These are phyloP conservation scores for Polydrusus cervinus DNA, from an alignment of 2,888 invertebrate species.

Conservation along the genomic window DNA sequence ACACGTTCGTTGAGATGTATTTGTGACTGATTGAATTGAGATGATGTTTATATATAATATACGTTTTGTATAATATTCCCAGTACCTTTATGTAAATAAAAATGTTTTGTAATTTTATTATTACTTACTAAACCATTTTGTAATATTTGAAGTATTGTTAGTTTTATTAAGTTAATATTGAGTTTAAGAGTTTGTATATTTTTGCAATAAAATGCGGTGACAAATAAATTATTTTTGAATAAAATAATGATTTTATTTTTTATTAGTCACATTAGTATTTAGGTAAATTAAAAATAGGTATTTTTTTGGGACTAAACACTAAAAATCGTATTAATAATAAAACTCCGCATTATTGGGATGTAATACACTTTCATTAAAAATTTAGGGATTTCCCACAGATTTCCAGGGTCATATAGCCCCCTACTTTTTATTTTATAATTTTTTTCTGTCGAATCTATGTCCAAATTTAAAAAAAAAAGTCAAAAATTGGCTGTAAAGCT, in stretches of 20 bases:
- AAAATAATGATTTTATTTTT: not conserved
- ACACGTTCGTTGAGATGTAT: conserved; percentile 10
- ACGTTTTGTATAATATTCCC: conserved; percentile 5
- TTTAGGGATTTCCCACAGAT: no score
- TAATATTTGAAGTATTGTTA: not conserved
- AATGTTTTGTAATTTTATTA: conserved; percentile 1
- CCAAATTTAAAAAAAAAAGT: no score
- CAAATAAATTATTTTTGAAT: conserved; percentile 52
- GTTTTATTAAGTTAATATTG: not conserved
- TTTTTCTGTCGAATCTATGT: no score
- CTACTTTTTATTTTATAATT: no score
- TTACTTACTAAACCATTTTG: not conserved
- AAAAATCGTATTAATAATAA: no score
- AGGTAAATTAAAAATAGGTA: not conserved
- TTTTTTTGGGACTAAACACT: not conserved
- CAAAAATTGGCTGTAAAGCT: no score
- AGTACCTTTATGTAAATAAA: conserved; percentile 14
- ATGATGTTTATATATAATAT: not conserved
- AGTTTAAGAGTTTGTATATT: conserved; percentile 18
- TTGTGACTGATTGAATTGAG: conserved; percentile 17
- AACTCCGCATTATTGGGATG: no score
- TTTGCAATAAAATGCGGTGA: conserved; percentile 50
- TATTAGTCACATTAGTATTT: not conserved
- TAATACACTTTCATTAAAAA: no score
- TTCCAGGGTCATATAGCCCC: no score